A percentile compares a stretch with the other conserved stretches of the same genome.
phyloP scores from a whole-genome alignment of 2,113 vertebrate species.

The Proteles cristata region DNA sequence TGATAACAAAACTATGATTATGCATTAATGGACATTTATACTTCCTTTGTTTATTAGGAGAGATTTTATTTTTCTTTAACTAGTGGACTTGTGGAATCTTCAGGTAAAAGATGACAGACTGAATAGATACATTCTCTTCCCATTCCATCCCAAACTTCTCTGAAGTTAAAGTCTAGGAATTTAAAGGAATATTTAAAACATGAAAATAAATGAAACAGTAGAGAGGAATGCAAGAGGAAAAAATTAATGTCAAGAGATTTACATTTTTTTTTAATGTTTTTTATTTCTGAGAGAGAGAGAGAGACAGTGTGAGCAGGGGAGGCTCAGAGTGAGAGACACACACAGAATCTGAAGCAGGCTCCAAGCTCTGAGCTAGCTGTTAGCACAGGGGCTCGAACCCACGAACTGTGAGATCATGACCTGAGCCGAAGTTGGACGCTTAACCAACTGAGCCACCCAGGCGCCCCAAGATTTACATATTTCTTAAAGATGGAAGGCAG shows the following conservation, averaged over 20 bases:
- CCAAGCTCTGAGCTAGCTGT: too few relatives aligned
- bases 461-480: neutral
- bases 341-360: too few relatives aligned
- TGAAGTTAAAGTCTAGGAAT: conserved; percentile 5
- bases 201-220: neutral
- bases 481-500: neutral
- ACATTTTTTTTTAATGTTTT: neutral
- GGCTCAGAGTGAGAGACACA: too few relatives aligned
- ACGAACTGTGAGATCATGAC: too few relatives aligned
- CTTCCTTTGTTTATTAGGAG: conserved; percentile 18
- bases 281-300: too few relatives aligned
- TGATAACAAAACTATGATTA: neutral
- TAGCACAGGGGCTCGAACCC: too few relatives aligned
- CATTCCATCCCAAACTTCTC: neutral
- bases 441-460: too few relatives aligned
- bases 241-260: neutral
- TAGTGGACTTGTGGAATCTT: neutral
- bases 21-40: neutral
- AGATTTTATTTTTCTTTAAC: conserved; percentile 32
- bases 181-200: neutral
- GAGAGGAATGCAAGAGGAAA: neutral
- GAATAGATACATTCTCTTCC: neutral
- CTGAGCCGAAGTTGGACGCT: too few relatives aligned
- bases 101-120: conserved; percentile 10
- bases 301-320: too few relatives aligned